Evolutionary conservation across 2,797 vertebrate species (phyloP).

Genomic region (Eupleurogrammus muticus): DNA sequence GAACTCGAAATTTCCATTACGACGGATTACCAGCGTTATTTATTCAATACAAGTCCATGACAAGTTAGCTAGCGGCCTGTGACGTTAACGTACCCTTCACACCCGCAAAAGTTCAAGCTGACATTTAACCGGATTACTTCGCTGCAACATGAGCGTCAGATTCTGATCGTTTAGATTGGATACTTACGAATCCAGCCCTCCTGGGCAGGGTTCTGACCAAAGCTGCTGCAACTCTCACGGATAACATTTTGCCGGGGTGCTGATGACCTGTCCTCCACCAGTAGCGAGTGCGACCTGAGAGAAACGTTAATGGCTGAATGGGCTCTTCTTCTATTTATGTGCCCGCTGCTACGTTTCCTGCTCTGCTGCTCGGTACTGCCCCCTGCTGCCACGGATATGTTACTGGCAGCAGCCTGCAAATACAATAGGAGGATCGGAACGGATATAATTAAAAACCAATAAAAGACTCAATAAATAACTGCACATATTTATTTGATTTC

Average conservation of each 20-base stretch:
- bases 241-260: too few species aligned
- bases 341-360: background rate
- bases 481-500: too few species aligned
- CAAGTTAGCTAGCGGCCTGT: slow-evolving; percentile 70
- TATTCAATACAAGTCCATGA: background rate
- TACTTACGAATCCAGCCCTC: slow-evolving; percentile 89
- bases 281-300: slow-evolving; percentile 13
- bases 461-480: too few species aligned
- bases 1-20: rapidly evolving
- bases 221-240: slow-evolving; percentile 90
- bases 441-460: too few species aligned
- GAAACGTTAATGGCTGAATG: slow-evolving; percentile 82
- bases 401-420: background rate
- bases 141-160: background rate
- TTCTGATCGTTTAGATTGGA: background rate
- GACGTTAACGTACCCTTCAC: slow-evolving; percentile 69
- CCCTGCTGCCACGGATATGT: slow-evolving; percentile 26
- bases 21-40: too few species aligned
- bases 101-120: slow-evolving; percentile 18
- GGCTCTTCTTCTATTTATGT: slow-evolving; percentile 75
- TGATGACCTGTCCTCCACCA: slow-evolving; percentile 60
- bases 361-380: slow-evolving; percentile 21
- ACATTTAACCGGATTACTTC: slow-evolving; percentile 11
- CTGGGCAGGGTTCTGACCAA: slow-evolving; percentile 88
- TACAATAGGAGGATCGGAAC: too few species aligned